These are phyloP conservation scores for Oligia strigilis DNA, from an alignment of 2,888 invertebrate species.

Conservation along the genomic window DNA sequence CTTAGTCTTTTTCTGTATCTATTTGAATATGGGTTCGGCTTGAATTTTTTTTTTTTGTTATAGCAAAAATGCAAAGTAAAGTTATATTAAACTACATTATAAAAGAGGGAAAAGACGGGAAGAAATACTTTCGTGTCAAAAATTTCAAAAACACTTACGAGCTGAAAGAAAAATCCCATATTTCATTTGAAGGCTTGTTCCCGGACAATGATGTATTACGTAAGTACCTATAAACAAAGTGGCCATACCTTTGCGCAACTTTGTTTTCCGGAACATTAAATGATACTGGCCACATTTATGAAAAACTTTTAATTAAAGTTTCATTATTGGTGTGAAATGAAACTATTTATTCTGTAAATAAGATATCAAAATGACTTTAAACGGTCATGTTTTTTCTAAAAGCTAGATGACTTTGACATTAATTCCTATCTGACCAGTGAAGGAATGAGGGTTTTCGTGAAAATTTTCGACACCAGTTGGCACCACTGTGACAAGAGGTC, in stretches of 20 bases:
- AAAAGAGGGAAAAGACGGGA: conserved; percentile 33
- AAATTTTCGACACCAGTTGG: too few relatives aligned
- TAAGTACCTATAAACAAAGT: conserved; percentile 25
- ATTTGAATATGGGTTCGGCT: background rate
- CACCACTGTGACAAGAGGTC: too few relatives aligned
- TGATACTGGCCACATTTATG: background rate
- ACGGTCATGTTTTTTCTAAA: background rate
- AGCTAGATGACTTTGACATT: background rate
- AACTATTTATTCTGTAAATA: background rate
- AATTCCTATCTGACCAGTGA: background rate
- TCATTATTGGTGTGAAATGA: background rate
- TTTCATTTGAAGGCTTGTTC: conserved; percentile 43
- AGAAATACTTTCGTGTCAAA: conserved; percentile 28
- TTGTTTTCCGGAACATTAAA: background rate
- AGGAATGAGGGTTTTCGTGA: background rate
- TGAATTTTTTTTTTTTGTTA: background rate
- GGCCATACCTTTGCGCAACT: background rate
- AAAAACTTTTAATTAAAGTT: background rate
- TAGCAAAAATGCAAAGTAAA: background rate
- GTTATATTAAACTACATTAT: background rate
- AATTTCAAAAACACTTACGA: conserved; percentile 43
- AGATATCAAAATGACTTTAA: background rate
- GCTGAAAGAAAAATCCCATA: conserved; percentile 28
- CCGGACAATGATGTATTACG: conserved; percentile 29
- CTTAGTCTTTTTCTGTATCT: background rate